These are phyloP conservation scores for Proctacanthus coquilletti DNA, from an alignment of 1,140 invertebrate species.

Conservation along the genomic window DNA sequence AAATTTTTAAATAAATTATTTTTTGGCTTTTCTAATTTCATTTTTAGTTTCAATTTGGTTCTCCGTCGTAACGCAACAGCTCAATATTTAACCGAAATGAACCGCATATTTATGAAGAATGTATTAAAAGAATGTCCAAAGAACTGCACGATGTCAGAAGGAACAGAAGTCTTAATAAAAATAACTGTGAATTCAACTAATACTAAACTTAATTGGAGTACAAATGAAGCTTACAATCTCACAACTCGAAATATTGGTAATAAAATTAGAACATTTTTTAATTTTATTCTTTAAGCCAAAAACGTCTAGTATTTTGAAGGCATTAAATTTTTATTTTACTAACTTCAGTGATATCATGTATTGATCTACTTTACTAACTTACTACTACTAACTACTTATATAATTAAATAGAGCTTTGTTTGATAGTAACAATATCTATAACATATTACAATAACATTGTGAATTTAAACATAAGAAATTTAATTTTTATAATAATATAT, in stretches of 20 bases:
- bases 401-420: too few relatives aligned
- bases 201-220: conserved; percentile 39
- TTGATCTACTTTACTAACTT: too few relatives aligned
- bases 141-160: conserved; percentile 33
- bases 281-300: conserved; percentile 8
- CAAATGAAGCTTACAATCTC: conserved; percentile 46
- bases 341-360: too few relatives aligned
- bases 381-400: too few relatives aligned
- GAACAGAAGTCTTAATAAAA: conserved; percentile 36
- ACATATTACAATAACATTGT: too few relatives aligned
- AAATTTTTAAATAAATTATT: too few relatives aligned
- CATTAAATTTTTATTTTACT: too few relatives aligned
- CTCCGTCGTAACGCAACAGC: conserved; percentile 30
- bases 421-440: too few relatives aligned
- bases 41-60: conserved; percentile 35
- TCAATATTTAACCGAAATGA: conserved; percentile 34
- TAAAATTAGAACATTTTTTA: conserved; percentile 30
- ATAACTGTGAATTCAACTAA: conserved; percentile 33
- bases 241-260: conserved; percentile 28
- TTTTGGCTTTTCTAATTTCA: conserved; percentile 9
- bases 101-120: conserved; percentile 36
- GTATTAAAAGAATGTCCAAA: conserved; percentile 37
- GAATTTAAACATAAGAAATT: too few relatives aligned
- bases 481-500: too few relatives aligned
- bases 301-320: too few relatives aligned